These are phyloP conservation scores for Gadus macrocephalus DNA, from an alignment of 2,113 vertebrate species.

Conservation along the genomic window DNA sequence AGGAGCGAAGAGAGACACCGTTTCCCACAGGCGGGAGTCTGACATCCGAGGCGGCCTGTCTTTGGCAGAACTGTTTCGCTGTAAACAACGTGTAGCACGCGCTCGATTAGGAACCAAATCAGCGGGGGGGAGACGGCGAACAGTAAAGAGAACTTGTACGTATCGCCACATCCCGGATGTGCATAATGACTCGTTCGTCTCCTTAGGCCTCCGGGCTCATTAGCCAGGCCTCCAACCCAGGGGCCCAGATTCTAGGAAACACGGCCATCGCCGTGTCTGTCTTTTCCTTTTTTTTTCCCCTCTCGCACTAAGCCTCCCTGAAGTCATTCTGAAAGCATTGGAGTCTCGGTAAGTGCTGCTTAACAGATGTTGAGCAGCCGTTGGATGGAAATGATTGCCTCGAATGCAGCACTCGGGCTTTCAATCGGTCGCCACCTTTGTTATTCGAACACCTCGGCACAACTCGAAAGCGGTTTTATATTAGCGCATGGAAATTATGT, in stretches of 20 bases:
- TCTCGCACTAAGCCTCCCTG: too few relatives aligned
- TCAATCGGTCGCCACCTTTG: too few relatives aligned
- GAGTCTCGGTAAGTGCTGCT: too few relatives aligned
- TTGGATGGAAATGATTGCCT: too few relatives aligned
- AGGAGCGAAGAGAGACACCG: background rate
- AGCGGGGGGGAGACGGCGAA: slow-evolving; percentile 45
- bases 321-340: background rate
- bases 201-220: slow-evolving; percentile 39
- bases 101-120: slow-evolving; percentile 62
- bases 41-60: slow-evolving; percentile 17
- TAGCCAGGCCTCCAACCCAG: slow-evolving; percentile 33
- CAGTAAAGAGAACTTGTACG: slow-evolving; percentile 37
- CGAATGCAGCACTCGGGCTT: too few relatives aligned
- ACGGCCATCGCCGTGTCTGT: slow-evolving; percentile 21
- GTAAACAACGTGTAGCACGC: slow-evolving; percentile 49
- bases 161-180: slow-evolving; percentile 36
- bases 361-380: too few relatives aligned
- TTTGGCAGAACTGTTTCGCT: slow-evolving; percentile 45
- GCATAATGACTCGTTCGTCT: slow-evolving; percentile 45
- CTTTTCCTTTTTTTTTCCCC: background rate
- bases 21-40: slow-evolving; percentile 19
- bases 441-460: too few relatives aligned
- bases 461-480: too few relatives aligned
- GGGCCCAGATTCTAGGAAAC: slow-evolving; percentile 33
- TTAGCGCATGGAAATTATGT: too few relatives aligned